Base-by-base conservation (phyloP, 1,140 invertebrate species). In the Dinoponera quadriceps region DNA sequence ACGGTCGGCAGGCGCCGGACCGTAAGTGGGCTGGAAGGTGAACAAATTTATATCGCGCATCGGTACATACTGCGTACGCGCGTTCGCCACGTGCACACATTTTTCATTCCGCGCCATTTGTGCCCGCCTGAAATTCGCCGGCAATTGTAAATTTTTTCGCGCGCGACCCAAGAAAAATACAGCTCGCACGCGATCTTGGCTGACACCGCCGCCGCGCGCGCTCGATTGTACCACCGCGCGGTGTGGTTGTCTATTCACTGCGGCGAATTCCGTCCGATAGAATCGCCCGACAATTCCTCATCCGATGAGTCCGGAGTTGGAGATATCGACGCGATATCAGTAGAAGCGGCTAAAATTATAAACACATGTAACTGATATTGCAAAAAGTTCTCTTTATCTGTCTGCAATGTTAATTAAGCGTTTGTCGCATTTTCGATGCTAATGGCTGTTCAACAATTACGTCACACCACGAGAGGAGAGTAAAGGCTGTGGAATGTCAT, bases 71-170 rank as follows among this genome's bases (percentile, higher is more conserved):
- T 29, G 29, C 59, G 59, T 81, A 44, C 51, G 54, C 57, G 51
- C 62, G 51, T 65, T 49, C 59, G 75, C 29, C 75, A 59, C 33
- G 54, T 57, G 51, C 78, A 59, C 49, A 59, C 63, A 87, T 87
- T 86, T 87, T 87, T 86, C 85, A 83, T 60, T 49, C 65, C 29
- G 57, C 71, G 25, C 62, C 51, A 82, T 86, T 62, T 74, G 65
- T 27, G 38, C 44, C 27, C 22, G 7, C 18, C 14, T n/a, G 18
- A 59, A 71, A 57, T 71, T 29, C 38, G 22, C n/a, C 20, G 51
- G 33, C 51, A 59, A 71, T 57, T 48, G 65, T 48, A 80, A 80
- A 80, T 69, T 69, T 57, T 69, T 44, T 16, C 22, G 9, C 44
- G 7, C 22, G 44, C 38, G 38, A 18, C 16, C 14, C 1, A 69